phyloP scores from a whole-genome alignment of 2,797 vertebrate genomes.

The Buphagus erythrorhynchus region DNA sequence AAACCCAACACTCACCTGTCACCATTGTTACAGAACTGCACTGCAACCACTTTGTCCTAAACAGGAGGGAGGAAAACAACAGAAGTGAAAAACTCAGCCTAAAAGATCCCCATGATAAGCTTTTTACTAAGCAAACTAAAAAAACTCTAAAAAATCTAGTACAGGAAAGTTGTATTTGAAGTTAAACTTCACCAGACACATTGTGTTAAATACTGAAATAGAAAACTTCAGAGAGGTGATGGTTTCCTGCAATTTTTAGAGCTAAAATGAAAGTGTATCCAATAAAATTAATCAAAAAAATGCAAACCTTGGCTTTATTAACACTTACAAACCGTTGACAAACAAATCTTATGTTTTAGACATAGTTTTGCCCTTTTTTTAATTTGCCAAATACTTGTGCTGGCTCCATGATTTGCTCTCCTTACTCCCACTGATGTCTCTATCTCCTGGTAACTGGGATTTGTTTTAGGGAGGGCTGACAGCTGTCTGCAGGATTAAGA shows the following conservation, averaged over 20 bases:
- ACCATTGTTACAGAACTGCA: conserved; percentile 97
- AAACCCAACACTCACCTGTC: conserved; percentile 85
- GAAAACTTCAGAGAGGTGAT: background rate
- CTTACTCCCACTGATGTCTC: background rate
- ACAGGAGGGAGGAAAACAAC: conserved; percentile 18
- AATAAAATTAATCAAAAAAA: background rate
- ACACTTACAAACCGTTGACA: background rate
- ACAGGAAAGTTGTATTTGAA: background rate
- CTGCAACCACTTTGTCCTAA: conserved; percentile 96
- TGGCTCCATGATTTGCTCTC: background rate
- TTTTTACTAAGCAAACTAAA: background rate
- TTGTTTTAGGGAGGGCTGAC: background rate
- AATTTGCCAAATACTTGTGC: background rate
- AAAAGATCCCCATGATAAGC: background rate
- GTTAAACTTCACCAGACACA: background rate
- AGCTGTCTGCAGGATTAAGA: background rate
- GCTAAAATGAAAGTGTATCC: background rate
- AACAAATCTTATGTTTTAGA: background rate
- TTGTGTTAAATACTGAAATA: background rate
- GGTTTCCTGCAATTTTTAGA: background rate
- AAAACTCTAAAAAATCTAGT: background rate
- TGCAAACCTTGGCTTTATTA: background rate
- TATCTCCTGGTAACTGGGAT: background rate
- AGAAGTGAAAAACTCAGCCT: background rate
- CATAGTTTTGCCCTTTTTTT: background rate